A percentile compares a stretch with the other conserved stretches of the same genome.
Evolutionary conservation across 2,113 vertebrate genomes (phyloP).

Genomic region (Galeopterus variegatus): DNA sequence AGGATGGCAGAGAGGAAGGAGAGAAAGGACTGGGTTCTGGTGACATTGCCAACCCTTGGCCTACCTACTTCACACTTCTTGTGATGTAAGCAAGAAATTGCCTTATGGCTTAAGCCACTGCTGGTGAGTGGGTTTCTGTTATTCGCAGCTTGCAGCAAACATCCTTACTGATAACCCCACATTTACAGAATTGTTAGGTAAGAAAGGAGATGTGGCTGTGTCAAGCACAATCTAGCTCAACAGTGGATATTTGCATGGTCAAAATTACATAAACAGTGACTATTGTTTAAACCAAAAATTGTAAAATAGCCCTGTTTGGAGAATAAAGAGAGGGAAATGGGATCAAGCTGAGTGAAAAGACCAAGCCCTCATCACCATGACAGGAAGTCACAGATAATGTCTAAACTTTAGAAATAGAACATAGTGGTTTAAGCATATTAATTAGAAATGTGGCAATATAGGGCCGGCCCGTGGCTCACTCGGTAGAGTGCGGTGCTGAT

Average conservation of each 20-base stretch:
- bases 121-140: conserved; percentile 5
- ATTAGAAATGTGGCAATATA: background rate
- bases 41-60: background rate
- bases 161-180: background rate
- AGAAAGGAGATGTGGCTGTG: background rate
- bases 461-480: no score
- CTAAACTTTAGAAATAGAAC: background rate
- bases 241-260: background rate
- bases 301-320: background rate
- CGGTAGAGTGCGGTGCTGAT: no score
- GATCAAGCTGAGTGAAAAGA: background rate
- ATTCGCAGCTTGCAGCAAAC: background rate
- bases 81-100: conserved; percentile 1
- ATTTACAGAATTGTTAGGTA: background rate
- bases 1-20: background rate
- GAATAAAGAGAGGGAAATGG: background rate
- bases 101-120: background rate
- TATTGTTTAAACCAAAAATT: conserved; percentile 29
- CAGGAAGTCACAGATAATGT: background rate
- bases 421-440: background rate
- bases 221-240: background rate
- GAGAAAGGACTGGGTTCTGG: background rate
- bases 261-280: background rate
- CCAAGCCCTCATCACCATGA: background rate
- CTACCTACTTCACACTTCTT: background rate